Percentiles rank a stretch among this genome's conserved stretches.
Conservation (phyloP, 1,140 invertebrate species). For the Hyles vespertilio region DNA sequence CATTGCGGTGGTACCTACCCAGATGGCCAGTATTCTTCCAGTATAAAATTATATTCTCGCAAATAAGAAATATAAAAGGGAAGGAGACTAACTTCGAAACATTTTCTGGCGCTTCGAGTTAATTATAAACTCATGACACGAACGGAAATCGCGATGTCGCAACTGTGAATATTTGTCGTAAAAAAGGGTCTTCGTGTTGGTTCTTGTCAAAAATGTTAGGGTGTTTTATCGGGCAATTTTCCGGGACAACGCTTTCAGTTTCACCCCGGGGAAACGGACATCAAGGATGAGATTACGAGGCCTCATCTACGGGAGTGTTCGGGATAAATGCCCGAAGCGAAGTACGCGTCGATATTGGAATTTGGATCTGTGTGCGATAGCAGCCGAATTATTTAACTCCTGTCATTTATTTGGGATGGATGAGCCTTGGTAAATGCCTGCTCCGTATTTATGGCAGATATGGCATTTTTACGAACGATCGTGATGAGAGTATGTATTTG, state of each 20-base stretch:
- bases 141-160: slow-evolving; percentile 3
- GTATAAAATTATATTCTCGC: too few species aligned
- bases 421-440: too few species aligned
- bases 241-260: slow-evolving; percentile 2
- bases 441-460: too few species aligned
- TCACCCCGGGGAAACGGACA: slow-evolving; percentile 1
- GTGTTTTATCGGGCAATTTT: slow-evolving; percentile 6
- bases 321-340: neutral
- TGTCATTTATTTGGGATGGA: too few species aligned
- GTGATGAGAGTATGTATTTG: too few species aligned
- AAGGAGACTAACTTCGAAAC: neutral
- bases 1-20: too few species aligned
- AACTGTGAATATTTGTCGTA: neutral
- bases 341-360: too few species aligned
- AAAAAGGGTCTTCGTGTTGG: neutral
- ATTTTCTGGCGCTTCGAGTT: neutral
- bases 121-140: slow-evolving; percentile 7
- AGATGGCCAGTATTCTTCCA: too few species aligned
- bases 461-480: too few species aligned
- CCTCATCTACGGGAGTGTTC: slow-evolving; percentile 6
- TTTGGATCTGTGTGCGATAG: too few species aligned
- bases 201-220: neutral
- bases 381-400: too few species aligned
- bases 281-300: slow-evolving; percentile 5
- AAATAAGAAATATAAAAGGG: too few species aligned